phyloP scores from a whole-genome alignment of 2,113 vertebrate species.

The Piaya cayana region DNA sequence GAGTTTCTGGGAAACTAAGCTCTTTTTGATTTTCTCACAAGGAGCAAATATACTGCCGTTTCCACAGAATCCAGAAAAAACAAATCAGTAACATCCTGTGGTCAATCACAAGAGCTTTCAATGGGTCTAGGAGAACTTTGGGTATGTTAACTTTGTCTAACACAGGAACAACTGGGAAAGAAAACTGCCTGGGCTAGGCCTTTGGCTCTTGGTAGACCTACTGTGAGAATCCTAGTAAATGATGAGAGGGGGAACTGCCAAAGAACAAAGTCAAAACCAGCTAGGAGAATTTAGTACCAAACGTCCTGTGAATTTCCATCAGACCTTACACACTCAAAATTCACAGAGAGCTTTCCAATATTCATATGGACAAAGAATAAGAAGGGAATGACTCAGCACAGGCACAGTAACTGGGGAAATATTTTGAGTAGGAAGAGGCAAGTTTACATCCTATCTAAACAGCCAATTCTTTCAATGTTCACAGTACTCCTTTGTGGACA shows the following conservation, averaged over 20 bases:
- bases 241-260: background rate
- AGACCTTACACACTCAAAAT: background rate
- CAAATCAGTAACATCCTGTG: background rate
- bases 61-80: background rate
- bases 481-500: background rate
- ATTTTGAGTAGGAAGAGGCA: background rate
- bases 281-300: background rate
- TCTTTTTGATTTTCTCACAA: background rate
- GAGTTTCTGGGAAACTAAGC: slow-evolving; percentile 1
- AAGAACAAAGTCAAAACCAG: background rate
- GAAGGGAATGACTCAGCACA: background rate
- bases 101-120: background rate
- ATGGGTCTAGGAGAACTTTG: background rate
- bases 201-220: background rate
- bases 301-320: background rate
- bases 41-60: background rate
- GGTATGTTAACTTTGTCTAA: background rate
- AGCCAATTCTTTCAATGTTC: background rate
- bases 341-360: background rate
- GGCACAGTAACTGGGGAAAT: background rate
- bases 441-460: background rate
- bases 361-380: background rate
- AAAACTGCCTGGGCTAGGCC: background rate
- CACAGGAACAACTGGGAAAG: background rate
- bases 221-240: background rate